Conservation (phyloP, 2,113 vertebrate genomes). For the Sinocyclocheilus grahami region DNA sequence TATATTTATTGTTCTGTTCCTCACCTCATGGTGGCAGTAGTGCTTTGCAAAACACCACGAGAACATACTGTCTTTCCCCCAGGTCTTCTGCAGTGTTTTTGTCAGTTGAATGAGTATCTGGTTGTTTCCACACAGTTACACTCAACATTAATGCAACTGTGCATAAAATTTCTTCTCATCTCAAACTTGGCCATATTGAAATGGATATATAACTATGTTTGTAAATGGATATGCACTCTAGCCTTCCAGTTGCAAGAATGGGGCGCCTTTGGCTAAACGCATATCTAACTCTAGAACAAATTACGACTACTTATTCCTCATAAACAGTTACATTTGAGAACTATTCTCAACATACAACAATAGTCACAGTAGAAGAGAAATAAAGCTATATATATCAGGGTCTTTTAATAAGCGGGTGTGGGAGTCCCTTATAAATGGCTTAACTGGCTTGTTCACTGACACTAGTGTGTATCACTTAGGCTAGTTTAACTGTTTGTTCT, state of each 20-base stretch:
- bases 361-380: neutral
- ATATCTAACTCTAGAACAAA: neutral
- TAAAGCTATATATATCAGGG: neutral
- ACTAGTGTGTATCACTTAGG: constrained; percentile 30
- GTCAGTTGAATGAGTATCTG: neutral
- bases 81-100: constrained; percentile 12
- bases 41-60: neutral
- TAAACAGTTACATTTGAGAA: neutral
- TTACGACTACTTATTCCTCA: neutral
- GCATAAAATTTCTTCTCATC: neutral
- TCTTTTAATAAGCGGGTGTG: constrained; percentile 6
- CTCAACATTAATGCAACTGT: neutral
- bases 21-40: constrained; percentile 53
- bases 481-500: constrained; percentile 48
- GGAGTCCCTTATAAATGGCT: constrained; percentile 11
- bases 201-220: neutral
- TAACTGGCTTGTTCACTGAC: constrained; percentile 38
- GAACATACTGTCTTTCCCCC: neutral
- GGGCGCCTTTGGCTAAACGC: neutral
- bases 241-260: neutral
- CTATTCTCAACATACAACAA: neutral
- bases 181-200: neutral
- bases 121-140: neutral
- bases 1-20: neutral
- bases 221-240: neutral